A percentile compares a stretch with the other conserved stretches of the same genome.
These are phyloP conservation scores for Charaxes varanes DNA, from an alignment of 1,140 invertebrate species.

Conservation along the genomic window DNA sequence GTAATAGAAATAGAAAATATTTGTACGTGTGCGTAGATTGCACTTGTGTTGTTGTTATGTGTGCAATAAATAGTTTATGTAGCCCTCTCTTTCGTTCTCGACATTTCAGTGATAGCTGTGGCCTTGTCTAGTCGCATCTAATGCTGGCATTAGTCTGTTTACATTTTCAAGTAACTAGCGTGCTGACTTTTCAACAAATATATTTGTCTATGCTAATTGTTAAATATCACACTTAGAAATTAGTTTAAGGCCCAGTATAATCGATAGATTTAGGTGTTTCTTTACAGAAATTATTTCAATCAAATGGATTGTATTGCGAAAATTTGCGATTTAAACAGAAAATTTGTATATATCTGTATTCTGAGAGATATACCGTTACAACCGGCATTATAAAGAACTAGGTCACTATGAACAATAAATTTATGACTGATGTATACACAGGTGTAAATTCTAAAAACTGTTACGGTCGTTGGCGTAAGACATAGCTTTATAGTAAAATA, in stretches of 20 bases:
- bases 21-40: slow-evolving; percentile 55
- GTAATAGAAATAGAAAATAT: slow-evolving; percentile 68
- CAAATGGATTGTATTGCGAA: too few species aligned
- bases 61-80: slow-evolving; percentile 69
- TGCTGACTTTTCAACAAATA: slow-evolving; percentile 9
- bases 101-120: slow-evolving; percentile 73
- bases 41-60: slow-evolving; percentile 62
- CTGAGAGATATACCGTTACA: too few species aligned
- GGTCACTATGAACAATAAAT: too few species aligned
- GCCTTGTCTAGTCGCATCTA: slow-evolving; percentile 73
- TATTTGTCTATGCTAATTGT: too few species aligned
- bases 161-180: slow-evolving; percentile 25
- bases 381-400: too few species aligned
- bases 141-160: slow-evolving; percentile 68
- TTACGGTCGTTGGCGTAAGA: slow-evolving; percentile 3
- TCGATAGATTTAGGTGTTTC: not conserved
- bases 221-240: too few species aligned
- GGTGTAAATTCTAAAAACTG: slow-evolving; percentile 27
- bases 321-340: too few species aligned
- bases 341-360: too few species aligned
- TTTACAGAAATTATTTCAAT: too few species aligned
- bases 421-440: slow-evolving; percentile 52
- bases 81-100: slow-evolving; percentile 68
- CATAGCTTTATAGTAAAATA: slow-evolving; percentile 11
- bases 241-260: too few species aligned